These are phyloP conservation scores for Chloropsis hardwickii DNA, from an alignment of 2,113 vertebrate species.

Conservation along the genomic window DNA sequence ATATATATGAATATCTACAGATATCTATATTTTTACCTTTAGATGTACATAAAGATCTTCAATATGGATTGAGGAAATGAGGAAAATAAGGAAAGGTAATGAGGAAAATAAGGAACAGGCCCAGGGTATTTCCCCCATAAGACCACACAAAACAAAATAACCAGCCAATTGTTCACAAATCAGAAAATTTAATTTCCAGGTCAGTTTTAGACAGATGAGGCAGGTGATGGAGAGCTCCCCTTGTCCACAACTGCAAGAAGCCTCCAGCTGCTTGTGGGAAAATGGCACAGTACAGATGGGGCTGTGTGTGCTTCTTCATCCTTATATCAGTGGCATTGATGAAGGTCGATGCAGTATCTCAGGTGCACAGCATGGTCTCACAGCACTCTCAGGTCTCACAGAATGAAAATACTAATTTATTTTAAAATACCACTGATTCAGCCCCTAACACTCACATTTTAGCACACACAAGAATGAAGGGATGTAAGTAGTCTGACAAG, in stretches of 20 bases:
- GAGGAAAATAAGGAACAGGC: neutral
- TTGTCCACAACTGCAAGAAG: neutral
- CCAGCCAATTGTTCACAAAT: neutral
- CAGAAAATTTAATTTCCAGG: neutral
- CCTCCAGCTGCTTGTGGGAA: neutral
- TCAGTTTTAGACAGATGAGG: neutral
- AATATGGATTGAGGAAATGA: too few species aligned
- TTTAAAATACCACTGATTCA: neutral
- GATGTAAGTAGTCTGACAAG: neutral
- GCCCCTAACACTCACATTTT: neutral
- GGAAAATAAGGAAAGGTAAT: neutral
- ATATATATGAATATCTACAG: neutral
- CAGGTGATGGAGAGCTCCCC: fast-evolving
- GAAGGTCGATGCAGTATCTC: neutral
- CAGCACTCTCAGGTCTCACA: neutral
- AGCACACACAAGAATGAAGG: neutral
- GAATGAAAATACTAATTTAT: neutral
- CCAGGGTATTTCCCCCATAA: neutral
- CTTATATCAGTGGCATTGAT: neutral
- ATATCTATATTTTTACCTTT: neutral
- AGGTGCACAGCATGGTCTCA: neutral
- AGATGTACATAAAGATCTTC: neutral
- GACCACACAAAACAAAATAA: neutral
- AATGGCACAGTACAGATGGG: neutral
- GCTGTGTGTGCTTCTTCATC: neutral